Evolutionary conservation across 2,797 vertebrate genomes (phyloP).

Genomic region (Lepilemur septentrionalis): DNA sequence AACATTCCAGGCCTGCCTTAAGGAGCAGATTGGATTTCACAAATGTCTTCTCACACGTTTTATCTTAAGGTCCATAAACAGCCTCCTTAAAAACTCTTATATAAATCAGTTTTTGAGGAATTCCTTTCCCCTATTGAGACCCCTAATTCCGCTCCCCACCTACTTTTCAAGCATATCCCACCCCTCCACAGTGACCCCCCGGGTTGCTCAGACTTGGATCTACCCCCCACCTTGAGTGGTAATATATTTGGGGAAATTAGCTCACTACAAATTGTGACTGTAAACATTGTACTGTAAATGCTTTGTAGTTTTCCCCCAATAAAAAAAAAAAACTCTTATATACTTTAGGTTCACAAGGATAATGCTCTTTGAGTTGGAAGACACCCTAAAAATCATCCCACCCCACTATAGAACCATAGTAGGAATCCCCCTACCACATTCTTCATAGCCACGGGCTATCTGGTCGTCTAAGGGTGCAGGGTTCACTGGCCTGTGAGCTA

Average conservation of each 20-base stretch:
- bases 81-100: neutral
- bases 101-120: no score
- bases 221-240: no score
- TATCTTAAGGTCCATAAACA: neutral
- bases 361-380: neutral
- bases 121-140: no score
- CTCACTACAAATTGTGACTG: no score
- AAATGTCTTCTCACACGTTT: neutral
- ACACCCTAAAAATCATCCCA: neutral
- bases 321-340: neutral
- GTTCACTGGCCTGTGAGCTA: neutral
- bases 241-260: no score
- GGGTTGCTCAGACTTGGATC: no score
- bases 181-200: no score
- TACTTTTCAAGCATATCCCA: no score
- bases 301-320: no score
- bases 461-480: neutral
- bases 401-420: neutral
- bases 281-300: no score
- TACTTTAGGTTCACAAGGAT: neutral
- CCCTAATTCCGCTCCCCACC: no score
- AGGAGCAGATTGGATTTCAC: neutral
- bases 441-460: neutral
- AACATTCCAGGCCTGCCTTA: neutral
- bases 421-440: neutral